A percentile compares a stretch with the other conserved stretches of the same genome.
These are phyloP conservation scores for Calliphora vicina DNA, from an alignment of 1,140 invertebrate genomes.

Conservation along the genomic window DNA sequence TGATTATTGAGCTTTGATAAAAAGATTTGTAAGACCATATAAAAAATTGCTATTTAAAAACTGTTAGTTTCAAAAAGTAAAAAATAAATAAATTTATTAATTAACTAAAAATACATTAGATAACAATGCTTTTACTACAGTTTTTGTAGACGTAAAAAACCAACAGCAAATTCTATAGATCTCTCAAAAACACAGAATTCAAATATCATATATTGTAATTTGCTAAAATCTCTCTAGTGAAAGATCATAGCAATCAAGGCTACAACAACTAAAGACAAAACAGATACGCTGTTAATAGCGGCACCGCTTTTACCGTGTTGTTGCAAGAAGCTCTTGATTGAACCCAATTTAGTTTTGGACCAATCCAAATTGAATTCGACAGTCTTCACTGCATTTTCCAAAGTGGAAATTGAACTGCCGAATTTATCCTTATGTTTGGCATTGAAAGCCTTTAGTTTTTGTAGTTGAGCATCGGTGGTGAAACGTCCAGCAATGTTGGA, in stretches of 20 bases:
- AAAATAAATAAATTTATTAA: background rate
- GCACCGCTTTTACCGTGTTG: conserved; percentile 47
- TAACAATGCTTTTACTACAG: background rate
- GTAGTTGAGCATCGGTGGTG: conserved; percentile 61
- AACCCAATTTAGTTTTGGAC: conserved; percentile 43
- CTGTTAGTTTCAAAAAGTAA: too few species aligned
- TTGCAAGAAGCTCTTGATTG: conserved; percentile 49
- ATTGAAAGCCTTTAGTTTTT: conserved; percentile 50
- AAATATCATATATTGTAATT: background rate
- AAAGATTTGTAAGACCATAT: too few species aligned
- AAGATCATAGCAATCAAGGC: conserved; percentile 37
- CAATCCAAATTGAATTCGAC: conserved; percentile 49
- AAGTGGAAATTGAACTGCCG: conserved; percentile 45
- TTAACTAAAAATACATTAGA: background rate
- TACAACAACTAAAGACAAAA: conserved; percentile 49
- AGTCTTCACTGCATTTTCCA: conserved; percentile 44
- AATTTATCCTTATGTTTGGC: conserved; percentile 43
- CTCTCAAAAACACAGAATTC: background rate
- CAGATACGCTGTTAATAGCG: conserved; percentile 45
- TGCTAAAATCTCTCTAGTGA: background rate
- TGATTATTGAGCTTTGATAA: too few species aligned
- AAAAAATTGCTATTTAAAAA: too few species aligned
- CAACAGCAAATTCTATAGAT: background rate
- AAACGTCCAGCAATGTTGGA: conserved; percentile 64
- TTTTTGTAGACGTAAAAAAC: background rate